Conservation (phyloP, 2,797 vertebrate genomes). For the Ispidina lecontei region DNA sequence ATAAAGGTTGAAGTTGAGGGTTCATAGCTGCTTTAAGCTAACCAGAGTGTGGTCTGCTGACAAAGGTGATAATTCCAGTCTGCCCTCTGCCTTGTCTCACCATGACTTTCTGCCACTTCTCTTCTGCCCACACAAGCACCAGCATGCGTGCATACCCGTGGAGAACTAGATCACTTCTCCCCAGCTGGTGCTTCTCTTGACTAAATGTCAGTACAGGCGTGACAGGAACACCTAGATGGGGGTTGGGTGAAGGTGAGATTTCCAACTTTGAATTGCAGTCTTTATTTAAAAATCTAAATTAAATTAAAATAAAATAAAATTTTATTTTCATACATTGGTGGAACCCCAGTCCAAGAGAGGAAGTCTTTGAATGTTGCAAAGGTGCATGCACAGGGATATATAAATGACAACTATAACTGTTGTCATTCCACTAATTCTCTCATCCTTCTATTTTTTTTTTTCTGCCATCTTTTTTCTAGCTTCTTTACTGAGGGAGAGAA, state of each 20-base stretch:
- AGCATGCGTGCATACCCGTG: not conserved
- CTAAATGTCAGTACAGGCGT: not conserved
- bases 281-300: not conserved
- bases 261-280: not conserved
- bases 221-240: not conserved
- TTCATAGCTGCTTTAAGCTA: not conserved
- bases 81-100: not conserved
- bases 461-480: not conserved
- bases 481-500: not conserved
- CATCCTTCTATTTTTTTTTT: not conserved
- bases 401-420: not conserved
- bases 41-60: not conserved
- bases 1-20: not conserved
- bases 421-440: not conserved
- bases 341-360: not conserved
- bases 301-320: no score
- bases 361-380: not conserved
- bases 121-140: not conserved
- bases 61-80: not conserved
- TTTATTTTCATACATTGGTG: not conserved
- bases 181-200: not conserved
- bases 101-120: not conserved
- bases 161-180: not conserved
- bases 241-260: not conserved
- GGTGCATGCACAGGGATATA: accelerated